Evolutionary conservation across 1,140 invertebrate species (phyloP), one percentile per base, ranked within the genome.

Genomic region (Drosophila kikkawai): DNA sequence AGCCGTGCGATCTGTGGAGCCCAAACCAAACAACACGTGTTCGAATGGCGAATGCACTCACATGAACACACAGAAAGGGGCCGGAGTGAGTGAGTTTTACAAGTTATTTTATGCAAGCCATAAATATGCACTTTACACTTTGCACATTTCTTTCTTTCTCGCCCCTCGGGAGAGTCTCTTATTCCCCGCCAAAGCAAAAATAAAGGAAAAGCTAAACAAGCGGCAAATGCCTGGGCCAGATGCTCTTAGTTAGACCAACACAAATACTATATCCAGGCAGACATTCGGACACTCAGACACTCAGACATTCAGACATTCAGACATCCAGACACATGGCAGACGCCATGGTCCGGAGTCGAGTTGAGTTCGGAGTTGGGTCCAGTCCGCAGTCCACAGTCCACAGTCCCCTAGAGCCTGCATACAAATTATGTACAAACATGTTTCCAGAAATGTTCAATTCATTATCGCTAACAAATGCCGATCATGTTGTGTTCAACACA

Each of bases 391-490:
- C 32, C 48, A 13, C 15, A 29, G 26, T 51, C 32, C 51, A 37
- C 53, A 26, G 70, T 44, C 56, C 64, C 74, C 64, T 29, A 56
- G 75, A 77, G 84, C 84, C 80, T 90, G 85, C 85, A 90, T 90
- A 90, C 85, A 90, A 90, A 90, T 90, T 90, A 90, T 90, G 85
- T 90, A 83, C 80, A 91, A 91, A 91, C 87, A 91, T 91, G 87
- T 91, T 91, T 91, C 76, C 88, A 87, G 87, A 91, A 91, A 91
- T 91, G 87, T 91, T 91, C 88, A 91, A 91, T 91, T 91, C 87
- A 91, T 91, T 91, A 91, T 91, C 87, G 87, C 88, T 87, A 91
- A 91, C 87, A 91, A 91, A 91, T 91, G 87, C 87, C 87, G 88
- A 91, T 91, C 87, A 91, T 91, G 87, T 91, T 91, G 82, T 91